A percentile compares a stretch with the other conserved stretches of the same genome.
These are phyloP conservation scores for Dendrolimus pini DNA, from an alignment of 2,888 invertebrate genomes.

Conservation along the genomic window DNA sequence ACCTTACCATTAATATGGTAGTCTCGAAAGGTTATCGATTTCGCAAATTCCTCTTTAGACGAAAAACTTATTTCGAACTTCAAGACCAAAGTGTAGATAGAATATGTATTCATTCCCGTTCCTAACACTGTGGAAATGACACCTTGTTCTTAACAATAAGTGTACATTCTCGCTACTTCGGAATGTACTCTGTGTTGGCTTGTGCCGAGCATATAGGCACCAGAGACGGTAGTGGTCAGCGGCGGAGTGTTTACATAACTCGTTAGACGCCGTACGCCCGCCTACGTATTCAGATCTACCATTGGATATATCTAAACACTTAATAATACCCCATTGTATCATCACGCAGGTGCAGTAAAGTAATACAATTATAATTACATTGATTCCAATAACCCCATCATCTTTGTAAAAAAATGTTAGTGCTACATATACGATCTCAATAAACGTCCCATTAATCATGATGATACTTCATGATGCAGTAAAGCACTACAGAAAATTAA, in stretches of 20 bases:
- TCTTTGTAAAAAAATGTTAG: not conserved
- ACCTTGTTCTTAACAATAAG: conserved; percentile 35
- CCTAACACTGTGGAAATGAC: conserved; percentile 38
- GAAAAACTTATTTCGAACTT: no score
- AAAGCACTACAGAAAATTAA: no score
- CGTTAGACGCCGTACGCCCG: conserved; percentile 54
- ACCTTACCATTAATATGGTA: no score
- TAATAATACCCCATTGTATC: conserved; percentile 47
- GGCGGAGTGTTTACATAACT: conserved; percentile 60
- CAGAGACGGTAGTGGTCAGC: conserved; percentile 44
- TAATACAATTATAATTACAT: not conserved
- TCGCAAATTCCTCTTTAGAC: no score
- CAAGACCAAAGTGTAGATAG: no score
- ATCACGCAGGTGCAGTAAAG: conserved; percentile 43
- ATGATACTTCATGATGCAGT: conserved; percentile 13
- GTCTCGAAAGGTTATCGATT: no score
- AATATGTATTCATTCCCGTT: conserved; percentile 5
- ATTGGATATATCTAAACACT: conserved; percentile 44
- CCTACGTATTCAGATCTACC: conserved; percentile 36
- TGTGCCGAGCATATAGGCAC: conserved; percentile 34
- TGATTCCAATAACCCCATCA: not conserved
- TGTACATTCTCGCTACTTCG: conserved; percentile 44
- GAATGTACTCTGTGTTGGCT: conserved; percentile 40
- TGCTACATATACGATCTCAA: conserved; percentile 12
- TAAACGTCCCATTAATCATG: conserved; percentile 52